A percentile compares a stretch with the other conserved stretches of the same genome.
These are phyloP conservation scores for Drosophila differens DNA, from an alignment of 2,888 invertebrate genomes.

Conservation along the genomic window DNA sequence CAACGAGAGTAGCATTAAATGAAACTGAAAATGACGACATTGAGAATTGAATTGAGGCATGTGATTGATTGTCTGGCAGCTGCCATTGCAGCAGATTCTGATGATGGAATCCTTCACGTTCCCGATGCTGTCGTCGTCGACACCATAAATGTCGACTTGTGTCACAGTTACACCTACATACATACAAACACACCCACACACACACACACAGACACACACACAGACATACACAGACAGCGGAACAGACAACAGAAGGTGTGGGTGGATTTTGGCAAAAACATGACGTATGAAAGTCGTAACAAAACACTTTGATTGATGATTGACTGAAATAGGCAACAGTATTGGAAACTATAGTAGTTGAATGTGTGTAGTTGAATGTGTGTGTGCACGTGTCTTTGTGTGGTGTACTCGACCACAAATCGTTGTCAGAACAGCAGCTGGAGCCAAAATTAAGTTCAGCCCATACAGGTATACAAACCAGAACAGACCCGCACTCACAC, in stretches of 20 bases:
- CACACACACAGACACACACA: neutral
- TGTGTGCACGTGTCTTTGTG: slow-evolving; percentile 8
- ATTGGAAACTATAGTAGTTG: slow-evolving; percentile 19
- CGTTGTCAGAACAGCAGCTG: slow-evolving; percentile 54
- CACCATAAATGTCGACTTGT: slow-evolving; percentile 76
- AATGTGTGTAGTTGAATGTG: neutral
- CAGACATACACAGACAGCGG: slow-evolving; percentile 8
- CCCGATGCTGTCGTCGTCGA: slow-evolving; percentile 55
- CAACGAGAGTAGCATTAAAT: slow-evolving; percentile 40
- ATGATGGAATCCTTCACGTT: slow-evolving; percentile 46
- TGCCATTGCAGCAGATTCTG: slow-evolving; percentile 26
- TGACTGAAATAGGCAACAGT: slow-evolving; percentile 60
- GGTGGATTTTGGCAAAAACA: slow-evolving; percentile 52
- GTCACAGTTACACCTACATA: slow-evolving; percentile 57
- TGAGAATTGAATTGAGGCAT: slow-evolving; percentile 63
- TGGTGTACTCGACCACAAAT: slow-evolving; percentile 52
- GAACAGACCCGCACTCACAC: neutral
- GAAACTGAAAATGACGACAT: slow-evolving; percentile 62
- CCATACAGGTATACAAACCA: slow-evolving; percentile 34
- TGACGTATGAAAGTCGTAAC: slow-evolving; percentile 75
- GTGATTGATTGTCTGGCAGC: slow-evolving; percentile 70
- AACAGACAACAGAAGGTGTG: slow-evolving; percentile 33
- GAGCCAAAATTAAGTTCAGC: slow-evolving; percentile 55
- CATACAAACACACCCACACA: neutral
- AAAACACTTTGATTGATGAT: slow-evolving; percentile 80